Percentiles rank a stretch among this genome's conserved stretches.
These are phyloP conservation scores for Zaprionus capensis DNA, from an alignment of 1,140 invertebrate species.

Conservation along the genomic window DNA sequence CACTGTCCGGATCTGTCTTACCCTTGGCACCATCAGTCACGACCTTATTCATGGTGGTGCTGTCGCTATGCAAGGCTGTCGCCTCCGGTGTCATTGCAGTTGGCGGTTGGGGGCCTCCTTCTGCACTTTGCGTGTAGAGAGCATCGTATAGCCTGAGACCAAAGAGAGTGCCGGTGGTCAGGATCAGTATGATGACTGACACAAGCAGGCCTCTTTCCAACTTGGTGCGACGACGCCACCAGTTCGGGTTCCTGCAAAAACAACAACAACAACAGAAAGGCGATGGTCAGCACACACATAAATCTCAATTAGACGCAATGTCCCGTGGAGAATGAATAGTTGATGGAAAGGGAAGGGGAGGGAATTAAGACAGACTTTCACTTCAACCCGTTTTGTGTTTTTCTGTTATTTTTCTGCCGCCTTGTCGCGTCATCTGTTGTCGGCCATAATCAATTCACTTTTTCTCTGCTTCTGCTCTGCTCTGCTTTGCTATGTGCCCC, in stretches of 20 bases:
- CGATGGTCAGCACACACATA: conserved; percentile 10
- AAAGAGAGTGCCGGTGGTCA: conserved; percentile 88
- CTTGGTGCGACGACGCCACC: conserved; percentile 92
- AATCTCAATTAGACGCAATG: conserved; percentile 39
- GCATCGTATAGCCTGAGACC: conserved; percentile 86
- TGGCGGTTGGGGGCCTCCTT: background rate
- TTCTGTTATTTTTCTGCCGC: background rate
- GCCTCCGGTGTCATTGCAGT: conserved; percentile 47
- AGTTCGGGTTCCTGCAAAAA: conserved; percentile 91
- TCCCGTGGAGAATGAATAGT: background rate
- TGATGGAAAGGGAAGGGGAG: background rate
- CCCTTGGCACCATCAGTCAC: conserved; percentile 33
- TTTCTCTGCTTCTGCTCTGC: conserved; percentile 17
- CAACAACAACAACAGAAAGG: conserved; percentile 16
- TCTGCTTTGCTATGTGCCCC: background rate
- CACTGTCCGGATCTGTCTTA: conserved; percentile 56
- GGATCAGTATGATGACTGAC: conserved; percentile 86
- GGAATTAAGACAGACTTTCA: background rate
- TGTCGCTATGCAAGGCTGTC: conserved; percentile 60
- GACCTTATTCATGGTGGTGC: conserved; percentile 62
- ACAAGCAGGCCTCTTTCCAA: conserved; percentile 91
- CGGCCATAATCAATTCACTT: conserved; percentile 48
- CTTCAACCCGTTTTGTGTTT: conserved; percentile 4
- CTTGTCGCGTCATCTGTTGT: conserved; percentile 3
- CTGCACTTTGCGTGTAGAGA: conserved; percentile 14